A percentile compares a stretch with the other conserved stretches of the same genome.
Conservation (phyloP, 2,113 vertebrate species). For the Phrynosoma blainvillii region DNA sequence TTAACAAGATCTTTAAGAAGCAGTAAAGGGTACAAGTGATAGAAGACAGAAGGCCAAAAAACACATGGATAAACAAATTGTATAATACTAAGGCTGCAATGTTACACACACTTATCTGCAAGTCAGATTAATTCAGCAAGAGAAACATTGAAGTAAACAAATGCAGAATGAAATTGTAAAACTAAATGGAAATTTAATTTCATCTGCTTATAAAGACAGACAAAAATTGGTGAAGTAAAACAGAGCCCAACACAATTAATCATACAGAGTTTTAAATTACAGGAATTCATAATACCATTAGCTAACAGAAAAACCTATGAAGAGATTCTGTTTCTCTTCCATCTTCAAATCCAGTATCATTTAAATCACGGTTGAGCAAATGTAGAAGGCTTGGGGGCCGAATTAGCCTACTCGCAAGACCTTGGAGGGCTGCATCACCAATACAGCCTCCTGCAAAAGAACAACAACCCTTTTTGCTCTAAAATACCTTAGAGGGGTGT, state of each 20-base stretch:
- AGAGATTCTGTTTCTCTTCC: no score
- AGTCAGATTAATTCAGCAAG: not conserved
- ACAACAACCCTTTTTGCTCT: not conserved
- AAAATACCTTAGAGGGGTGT: no score
- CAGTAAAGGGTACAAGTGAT: not conserved
- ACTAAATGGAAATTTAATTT: not conserved
- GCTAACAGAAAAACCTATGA: not conserved
- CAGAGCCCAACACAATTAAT: not conserved
- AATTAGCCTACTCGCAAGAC: no score
- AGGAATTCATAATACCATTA: not conserved
- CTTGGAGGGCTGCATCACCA: no score
- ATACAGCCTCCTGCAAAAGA: not conserved
- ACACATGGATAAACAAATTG: not conserved
- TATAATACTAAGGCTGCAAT: not conserved
- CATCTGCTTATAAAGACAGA: not conserved
- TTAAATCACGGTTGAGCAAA: not conserved
- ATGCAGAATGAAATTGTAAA: not conserved
- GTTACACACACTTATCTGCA: not conserved
- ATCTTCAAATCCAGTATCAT: not conserved
- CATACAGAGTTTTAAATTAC: not conserved
- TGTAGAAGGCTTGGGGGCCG: no score
- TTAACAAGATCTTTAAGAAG: not conserved
- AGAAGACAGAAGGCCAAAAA: not conserved
- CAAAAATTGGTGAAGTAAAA: not conserved
- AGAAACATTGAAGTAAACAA: not conserved